Conservation (phyloP, 2,797 vertebrate genomes). For the Moxostoma hubbsi region DNA sequence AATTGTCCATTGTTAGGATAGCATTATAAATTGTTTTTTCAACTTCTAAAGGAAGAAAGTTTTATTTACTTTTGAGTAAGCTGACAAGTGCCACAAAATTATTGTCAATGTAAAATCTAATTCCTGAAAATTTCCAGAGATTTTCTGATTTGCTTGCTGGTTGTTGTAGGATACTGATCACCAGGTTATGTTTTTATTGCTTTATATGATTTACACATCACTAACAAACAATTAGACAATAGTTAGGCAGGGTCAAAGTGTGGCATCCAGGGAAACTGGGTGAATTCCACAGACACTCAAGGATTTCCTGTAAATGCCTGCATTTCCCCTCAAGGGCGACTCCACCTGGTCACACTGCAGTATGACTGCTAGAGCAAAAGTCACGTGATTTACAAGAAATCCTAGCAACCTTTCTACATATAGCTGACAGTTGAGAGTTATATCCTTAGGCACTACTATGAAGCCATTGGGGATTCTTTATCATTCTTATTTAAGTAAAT, state of each 20-base stretch:
- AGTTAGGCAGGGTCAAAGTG: neutral
- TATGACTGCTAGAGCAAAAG: slow-evolving; percentile 46
- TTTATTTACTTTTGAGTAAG: too few relatives aligned
- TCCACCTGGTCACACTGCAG: slow-evolving; percentile 45
- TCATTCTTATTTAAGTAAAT: neutral
- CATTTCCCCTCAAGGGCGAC: slow-evolving; percentile 50
- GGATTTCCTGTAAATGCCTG: slow-evolving; percentile 58
- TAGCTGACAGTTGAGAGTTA: neutral
- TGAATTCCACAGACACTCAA: slow-evolving; percentile 41
- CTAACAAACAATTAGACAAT: neutral
- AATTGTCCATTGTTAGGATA: too few relatives aligned
- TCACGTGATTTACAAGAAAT: slow-evolving; percentile 62
- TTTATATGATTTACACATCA: neutral
- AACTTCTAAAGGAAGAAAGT: too few relatives aligned
- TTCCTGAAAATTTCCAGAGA: neutral
- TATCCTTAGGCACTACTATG: neutral
- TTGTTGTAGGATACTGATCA: neutral
- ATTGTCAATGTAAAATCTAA: neutral
- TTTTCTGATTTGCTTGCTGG: neutral
- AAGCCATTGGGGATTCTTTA: neutral
- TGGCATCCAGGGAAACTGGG: slow-evolving; percentile 47
- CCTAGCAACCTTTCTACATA: slow-evolving; percentile 15
- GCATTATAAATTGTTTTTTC: too few relatives aligned
- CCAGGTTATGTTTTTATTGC: neutral
- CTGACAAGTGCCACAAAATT: too few relatives aligned